A percentile compares a stretch with the other conserved stretches of the same genome.
phyloP scores from a whole-genome alignment of 1,140 invertebrate species.

The Galleria mellonella region DNA sequence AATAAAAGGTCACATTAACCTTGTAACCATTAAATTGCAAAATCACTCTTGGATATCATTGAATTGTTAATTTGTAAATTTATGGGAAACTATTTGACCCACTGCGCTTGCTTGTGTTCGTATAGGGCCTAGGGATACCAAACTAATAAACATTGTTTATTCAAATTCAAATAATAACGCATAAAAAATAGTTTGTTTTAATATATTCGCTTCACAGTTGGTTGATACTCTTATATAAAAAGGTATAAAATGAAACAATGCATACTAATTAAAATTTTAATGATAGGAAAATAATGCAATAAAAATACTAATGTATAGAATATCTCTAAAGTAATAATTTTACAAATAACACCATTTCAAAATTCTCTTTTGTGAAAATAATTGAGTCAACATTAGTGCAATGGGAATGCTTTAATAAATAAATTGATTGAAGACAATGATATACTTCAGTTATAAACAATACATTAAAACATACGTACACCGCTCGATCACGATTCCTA shows the following conservation, averaged over 20 bases:
- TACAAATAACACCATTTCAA: slow-evolving; percentile 39
- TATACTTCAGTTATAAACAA: slow-evolving; percentile 25
- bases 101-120: too few relatives aligned
- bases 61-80: too few relatives aligned
- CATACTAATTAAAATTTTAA: slow-evolving; percentile 63
- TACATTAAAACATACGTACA: slow-evolving; percentile 27
- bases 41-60: too few relatives aligned
- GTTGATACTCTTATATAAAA: too few relatives aligned
- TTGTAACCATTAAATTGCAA: too few relatives aligned
- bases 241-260: neutral
- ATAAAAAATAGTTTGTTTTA: too few relatives aligned
- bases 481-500: slow-evolving; percentile 35
- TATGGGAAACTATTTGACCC: too few relatives aligned
- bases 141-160: too few relatives aligned
- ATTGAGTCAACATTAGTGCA: slow-evolving; percentile 32
- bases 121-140: too few relatives aligned
- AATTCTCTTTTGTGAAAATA: slow-evolving; percentile 26
- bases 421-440: slow-evolving; percentile 47
- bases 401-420: slow-evolving; percentile 68
- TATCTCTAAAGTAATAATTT: slow-evolving; percentile 60
- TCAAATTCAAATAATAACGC: too few relatives aligned
- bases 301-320: slow-evolving; percentile 65
- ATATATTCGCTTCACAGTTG: too few relatives aligned
- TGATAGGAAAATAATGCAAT: slow-evolving; percentile 69
- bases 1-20: too few relatives aligned